These are phyloP conservation scores for Sarcophilus harrisii DNA, from an alignment of 2,797 vertebrate species.

Conservation along the genomic window DNA sequence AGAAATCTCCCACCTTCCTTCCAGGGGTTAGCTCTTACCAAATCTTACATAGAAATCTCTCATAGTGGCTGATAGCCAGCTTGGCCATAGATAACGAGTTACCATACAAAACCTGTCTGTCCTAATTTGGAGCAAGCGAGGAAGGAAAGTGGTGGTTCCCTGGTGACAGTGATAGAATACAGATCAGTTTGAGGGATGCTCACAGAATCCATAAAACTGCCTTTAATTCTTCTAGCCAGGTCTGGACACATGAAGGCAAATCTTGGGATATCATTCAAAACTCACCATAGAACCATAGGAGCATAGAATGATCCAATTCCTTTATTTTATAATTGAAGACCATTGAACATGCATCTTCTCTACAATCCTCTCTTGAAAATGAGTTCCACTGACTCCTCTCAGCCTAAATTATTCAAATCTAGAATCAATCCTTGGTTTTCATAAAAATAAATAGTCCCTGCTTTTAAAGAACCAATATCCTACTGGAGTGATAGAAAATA, in stretches of 20 bases:
- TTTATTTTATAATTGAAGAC: not conserved
- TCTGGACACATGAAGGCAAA: not conserved
- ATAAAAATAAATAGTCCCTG: not conserved
- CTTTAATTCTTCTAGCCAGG: not conserved
- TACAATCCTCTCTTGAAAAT: not conserved
- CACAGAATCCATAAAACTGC: not conserved
- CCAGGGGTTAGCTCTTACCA: not conserved
- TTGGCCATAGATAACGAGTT: not conserved
- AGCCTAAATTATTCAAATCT: not conserved
- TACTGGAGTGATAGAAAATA: not conserved
- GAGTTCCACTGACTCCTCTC: not conserved
- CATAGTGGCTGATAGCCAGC: not conserved
- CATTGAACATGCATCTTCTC: not conserved
- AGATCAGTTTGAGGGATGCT: not conserved
- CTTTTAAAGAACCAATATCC: not conserved
- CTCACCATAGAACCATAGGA: not conserved
- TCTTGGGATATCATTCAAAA: not conserved
- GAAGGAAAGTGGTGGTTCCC: not conserved
- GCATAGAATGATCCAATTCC: not conserved
- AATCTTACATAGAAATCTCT: not conserved
- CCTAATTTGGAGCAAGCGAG: not conserved
- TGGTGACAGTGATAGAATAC: not conserved
- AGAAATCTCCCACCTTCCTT: not conserved
- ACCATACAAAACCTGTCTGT: not conserved
- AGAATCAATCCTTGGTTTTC: not conserved